phyloP scores from a whole-genome alignment of 2,113 vertebrate species.

The Tamias sibiricus region DNA sequence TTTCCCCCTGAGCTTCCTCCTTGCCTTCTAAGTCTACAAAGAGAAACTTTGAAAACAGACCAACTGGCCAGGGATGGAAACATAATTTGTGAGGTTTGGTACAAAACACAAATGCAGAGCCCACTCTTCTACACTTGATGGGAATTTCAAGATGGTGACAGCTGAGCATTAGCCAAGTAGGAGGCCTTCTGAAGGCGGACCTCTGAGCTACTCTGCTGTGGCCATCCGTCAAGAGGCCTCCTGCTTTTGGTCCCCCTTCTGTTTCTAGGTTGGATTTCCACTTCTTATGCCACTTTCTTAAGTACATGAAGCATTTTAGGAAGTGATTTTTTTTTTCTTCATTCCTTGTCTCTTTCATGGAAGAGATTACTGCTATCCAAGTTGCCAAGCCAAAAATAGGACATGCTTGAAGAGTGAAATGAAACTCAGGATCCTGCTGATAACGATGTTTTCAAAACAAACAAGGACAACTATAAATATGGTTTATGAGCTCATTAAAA shows the following conservation, averaged over 20 bases:
- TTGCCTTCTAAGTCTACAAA: background rate
- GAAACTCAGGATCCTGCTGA: slow-evolving; percentile 17
- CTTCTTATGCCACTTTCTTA: background rate
- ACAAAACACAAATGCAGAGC: background rate
- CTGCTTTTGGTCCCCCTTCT: background rate
- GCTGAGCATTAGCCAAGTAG: rapidly evolving
- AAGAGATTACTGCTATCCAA: background rate
- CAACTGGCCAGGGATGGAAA: background rate
- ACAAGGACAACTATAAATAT: slow-evolving; percentile 45
- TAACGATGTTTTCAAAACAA: slow-evolving; percentile 67
- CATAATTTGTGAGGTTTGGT: background rate
- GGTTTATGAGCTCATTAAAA: slow-evolving; percentile 5
- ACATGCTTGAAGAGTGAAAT: slow-evolving; percentile 38
- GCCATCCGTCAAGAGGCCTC: background rate
- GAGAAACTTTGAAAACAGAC: background rate
- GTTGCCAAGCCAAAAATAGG: background rate
- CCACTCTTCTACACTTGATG: background rate
- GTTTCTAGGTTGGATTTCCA: background rate
- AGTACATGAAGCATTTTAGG: background rate
- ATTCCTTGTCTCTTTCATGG: background rate
- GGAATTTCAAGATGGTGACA: background rate
- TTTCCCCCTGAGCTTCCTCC: background rate
- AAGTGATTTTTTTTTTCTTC: background rate
- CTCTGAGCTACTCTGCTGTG: rapidly evolving
- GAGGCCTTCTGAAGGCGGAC: rapidly evolving